Percentiles rank a stretch among this genome's conserved stretches.
These are phyloP conservation scores for Bovichtus diacanthus DNA, from an alignment of 2,797 vertebrate species.

Conservation along the genomic window DNA sequence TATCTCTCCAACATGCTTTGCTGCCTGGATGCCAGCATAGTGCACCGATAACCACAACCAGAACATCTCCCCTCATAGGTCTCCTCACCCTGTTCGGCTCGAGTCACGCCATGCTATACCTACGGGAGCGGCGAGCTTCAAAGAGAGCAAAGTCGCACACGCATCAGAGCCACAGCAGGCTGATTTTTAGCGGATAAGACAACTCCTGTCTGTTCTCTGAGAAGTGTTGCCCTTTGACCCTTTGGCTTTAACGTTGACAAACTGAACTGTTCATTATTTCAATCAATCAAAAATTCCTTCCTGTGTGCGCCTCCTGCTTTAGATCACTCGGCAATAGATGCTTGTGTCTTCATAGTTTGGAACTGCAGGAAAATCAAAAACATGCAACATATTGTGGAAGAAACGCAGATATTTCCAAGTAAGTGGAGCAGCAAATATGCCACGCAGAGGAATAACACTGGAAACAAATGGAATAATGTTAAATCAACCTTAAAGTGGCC, in stretches of 20 bases:
- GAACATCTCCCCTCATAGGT: conserved; percentile 66
- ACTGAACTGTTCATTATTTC: conserved; percentile 76
- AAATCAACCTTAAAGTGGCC: conserved; percentile 24
- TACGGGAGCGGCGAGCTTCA: conserved; percentile 63
- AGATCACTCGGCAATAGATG: conserved; percentile 53
- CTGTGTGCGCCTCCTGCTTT: conserved; percentile 62
- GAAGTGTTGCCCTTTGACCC: conserved; percentile 74
- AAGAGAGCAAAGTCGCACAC: conserved; percentile 50
- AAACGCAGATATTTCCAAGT: conserved; percentile 12
- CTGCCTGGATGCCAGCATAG: conserved; percentile 73
- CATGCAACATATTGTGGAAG: conserved; percentile 30
- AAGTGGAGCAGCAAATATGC: conserved; percentile 47
- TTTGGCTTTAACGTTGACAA: conserved; percentile 69
- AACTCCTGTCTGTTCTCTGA: conserved; percentile 65
- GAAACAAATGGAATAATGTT: conserved; percentile 27
- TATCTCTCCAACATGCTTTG: conserved; percentile 76
- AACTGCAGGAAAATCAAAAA: conserved; percentile 54
- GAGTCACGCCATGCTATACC: conserved; percentile 72
- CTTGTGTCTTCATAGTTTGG: conserved; percentile 2
- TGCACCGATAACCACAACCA: conserved; percentile 80
- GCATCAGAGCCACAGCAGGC: conserved; percentile 51
- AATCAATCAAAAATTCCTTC: conserved; percentile 74
- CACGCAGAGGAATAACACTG: conserved; percentile 35
- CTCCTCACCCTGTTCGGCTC: conserved; percentile 52
- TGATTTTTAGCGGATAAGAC: conserved; percentile 75